A percentile compares a stretch with the other conserved stretches of the same genome.
Evolutionary conservation across 2,797 vertebrate species (phyloP).

Genomic region (Anguilla pacifica): DNA sequence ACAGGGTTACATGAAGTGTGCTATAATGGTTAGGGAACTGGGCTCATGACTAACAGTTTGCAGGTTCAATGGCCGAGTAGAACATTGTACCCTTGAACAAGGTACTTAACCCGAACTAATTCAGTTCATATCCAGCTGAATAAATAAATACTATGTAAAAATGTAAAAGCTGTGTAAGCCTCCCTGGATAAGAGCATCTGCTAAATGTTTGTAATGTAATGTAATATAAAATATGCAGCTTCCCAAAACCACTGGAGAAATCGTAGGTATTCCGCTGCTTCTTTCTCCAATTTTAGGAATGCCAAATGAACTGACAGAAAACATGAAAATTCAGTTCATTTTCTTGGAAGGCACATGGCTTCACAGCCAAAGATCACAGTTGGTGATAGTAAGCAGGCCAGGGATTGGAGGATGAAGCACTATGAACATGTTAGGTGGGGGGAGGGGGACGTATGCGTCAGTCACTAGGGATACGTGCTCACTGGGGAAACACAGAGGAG

Average conservation of each 20-base stretch:
- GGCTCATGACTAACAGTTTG: background rate
- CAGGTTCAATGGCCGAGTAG: background rate
- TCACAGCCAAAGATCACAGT: background rate
- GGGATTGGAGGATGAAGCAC: background rate
- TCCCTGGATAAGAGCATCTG: no score
- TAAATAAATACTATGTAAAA: no score
- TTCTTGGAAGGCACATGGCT: background rate
- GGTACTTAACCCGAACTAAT: background rate
- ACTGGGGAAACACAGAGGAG: constrained; percentile 18
- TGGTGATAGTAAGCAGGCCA: background rate
- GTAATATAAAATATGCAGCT: background rate
- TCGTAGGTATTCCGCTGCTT: background rate
- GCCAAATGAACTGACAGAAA: background rate
- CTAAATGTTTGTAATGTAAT: no score
- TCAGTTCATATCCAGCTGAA: no score
- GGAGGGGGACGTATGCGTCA: constrained; percentile 15
- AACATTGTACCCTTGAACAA: background rate
- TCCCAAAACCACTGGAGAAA: background rate
- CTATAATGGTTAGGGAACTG: background rate
- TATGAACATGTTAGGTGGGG: background rate
- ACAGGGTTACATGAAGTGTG: background rate
- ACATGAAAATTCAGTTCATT: background rate
- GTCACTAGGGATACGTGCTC: background rate
- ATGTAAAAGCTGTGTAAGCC: no score
- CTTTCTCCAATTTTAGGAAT: background rate